Conservation (phyloP, 2,888 invertebrate species). For the Pinctada fucata region DNA sequence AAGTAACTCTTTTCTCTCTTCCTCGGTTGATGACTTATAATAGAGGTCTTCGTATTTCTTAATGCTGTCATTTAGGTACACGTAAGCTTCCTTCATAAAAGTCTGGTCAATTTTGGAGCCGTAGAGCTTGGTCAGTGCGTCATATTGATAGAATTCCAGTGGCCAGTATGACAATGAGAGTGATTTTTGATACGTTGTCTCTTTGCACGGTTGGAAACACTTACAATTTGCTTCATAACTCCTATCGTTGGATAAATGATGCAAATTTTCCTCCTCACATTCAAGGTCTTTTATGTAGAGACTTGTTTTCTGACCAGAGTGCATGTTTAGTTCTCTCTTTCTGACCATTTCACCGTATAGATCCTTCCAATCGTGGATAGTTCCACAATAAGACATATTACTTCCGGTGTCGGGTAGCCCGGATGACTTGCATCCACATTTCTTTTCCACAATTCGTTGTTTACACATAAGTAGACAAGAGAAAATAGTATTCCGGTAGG, state of each 20-base stretch:
- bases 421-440: conserved; percentile 68
- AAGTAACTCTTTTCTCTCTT: conserved; percentile 18
- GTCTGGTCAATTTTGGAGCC: conserved; percentile 52
- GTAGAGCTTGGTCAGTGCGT: conserved; percentile 62
- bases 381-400: conserved; percentile 64
- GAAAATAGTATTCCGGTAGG: conserved; percentile 67
- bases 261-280: conserved; percentile 62
- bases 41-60: conserved; percentile 38
- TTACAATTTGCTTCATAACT: conserved; percentile 65
- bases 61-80: conserved; percentile 47
- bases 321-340: background rate
- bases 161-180: conserved; percentile 72
- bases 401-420: conserved; percentile 55
- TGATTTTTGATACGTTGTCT: conserved; percentile 69
- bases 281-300: conserved; percentile 47
- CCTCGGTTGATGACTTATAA: conserved; percentile 30
- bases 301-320: conserved; percentile 18
- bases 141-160: conserved; percentile 68
- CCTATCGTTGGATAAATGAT: conserved; percentile 64
- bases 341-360: conserved; percentile 10
- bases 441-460: conserved; percentile 64
- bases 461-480: conserved; percentile 71
- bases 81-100: conserved; percentile 64
- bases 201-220: conserved; percentile 67
- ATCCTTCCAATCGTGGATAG: conserved; percentile 62